phyloP scores from a whole-genome alignment of 2,797 vertebrate genomes.

The Chaetophractus vellerosus region DNA sequence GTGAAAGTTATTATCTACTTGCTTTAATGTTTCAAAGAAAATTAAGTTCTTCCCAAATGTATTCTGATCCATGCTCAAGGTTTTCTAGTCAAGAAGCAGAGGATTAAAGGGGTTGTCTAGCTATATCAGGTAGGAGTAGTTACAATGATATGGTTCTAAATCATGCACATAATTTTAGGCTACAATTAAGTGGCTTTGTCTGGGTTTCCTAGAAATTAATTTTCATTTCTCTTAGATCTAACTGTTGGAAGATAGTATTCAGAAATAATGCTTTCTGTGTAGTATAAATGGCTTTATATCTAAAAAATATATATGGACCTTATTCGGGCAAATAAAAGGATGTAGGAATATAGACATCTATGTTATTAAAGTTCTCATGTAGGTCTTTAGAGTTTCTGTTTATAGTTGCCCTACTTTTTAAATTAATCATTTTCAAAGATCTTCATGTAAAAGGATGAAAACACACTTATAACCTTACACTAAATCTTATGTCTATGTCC shows the following conservation, averaged over 20 bases:
- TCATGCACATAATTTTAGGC: slow-evolving; percentile 1
- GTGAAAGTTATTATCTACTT: background rate
- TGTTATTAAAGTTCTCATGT: background rate
- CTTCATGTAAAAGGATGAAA: slow-evolving; percentile 29
- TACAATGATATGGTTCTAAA: background rate
- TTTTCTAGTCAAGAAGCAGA: background rate
- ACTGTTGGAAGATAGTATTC: background rate
- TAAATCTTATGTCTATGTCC: slow-evolving; percentile 5
- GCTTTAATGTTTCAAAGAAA: background rate
- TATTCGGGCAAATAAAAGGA: background rate
- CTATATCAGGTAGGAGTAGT: background rate
- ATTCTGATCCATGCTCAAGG: background rate
- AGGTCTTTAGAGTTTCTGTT: slow-evolving; percentile 22
- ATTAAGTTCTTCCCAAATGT: background rate
- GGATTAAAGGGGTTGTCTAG: background rate
- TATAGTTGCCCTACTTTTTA: background rate
- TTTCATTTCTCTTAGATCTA: slow-evolving; percentile 31
- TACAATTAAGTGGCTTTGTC: slow-evolving; percentile 6
- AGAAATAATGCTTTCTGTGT: background rate
- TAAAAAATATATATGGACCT: background rate
- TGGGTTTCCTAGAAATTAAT: slow-evolving; percentile 6
- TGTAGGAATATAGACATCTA: background rate
- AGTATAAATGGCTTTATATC: background rate
- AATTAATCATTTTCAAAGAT: slow-evolving; percentile 40
- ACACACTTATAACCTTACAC: background rate